These are phyloP conservation scores for Clangula hyemalis DNA, from an alignment of 2,797 vertebrate genomes.

Conservation along the genomic window DNA sequence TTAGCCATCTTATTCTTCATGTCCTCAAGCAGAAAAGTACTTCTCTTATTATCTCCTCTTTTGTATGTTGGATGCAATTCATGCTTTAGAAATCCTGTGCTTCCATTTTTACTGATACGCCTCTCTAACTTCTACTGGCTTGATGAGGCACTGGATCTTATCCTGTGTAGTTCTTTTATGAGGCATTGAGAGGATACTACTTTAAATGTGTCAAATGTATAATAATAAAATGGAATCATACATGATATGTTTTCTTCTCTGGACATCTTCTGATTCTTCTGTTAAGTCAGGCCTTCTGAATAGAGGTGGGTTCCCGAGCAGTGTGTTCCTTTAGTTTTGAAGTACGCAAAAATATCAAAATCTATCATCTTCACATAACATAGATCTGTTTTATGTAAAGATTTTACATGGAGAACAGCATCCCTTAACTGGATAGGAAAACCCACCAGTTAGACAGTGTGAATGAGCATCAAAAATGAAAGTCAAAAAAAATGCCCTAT, in stretches of 20 bases:
- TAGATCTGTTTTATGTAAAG: accelerated
- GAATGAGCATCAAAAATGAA: background rate
- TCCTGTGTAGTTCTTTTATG: background rate
- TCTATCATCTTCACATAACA: background rate
- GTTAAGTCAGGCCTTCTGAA: background rate
- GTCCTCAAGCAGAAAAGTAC: background rate
- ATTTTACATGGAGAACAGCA: background rate
- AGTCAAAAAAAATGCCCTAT: too few relatives aligned
- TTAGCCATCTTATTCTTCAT: background rate
- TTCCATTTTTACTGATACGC: background rate
- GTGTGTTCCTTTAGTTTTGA: background rate
- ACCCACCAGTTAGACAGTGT: background rate
- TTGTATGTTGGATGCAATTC: background rate
- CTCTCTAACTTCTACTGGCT: background rate
- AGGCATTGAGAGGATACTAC: background rate
- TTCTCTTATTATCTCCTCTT: background rate
- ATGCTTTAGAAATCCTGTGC: background rate
- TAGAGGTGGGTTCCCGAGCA: background rate
- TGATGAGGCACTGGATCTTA: background rate
- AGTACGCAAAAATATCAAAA: background rate
- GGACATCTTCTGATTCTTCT: background rate
- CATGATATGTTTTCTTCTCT: background rate
- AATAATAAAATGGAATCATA: background rate
- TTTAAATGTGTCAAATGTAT: background rate
- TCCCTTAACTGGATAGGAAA: background rate